Evolutionary conservation across 1,140 invertebrate species (phyloP).

Genomic region (Heliconius melpomene): DNA sequence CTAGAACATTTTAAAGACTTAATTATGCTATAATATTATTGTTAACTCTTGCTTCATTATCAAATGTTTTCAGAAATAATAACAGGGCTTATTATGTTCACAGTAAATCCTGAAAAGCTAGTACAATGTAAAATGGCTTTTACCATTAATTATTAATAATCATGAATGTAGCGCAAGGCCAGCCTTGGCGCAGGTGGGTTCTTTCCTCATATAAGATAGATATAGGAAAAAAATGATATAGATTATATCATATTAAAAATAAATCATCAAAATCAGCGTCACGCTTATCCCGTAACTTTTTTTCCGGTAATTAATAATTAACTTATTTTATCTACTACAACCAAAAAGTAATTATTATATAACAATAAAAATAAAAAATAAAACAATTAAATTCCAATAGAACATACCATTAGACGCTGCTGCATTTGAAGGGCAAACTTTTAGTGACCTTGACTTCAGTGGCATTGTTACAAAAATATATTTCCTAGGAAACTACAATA

Average conservation of each 20-base stretch:
- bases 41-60: background rate
- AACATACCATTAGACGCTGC: constrained; percentile 56
- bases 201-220: no score
- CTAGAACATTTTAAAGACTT: background rate
- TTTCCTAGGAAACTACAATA: background rate
- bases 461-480: constrained; percentile 27
- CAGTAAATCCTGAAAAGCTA: no score
- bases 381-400: background rate
- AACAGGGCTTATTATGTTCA: background rate
- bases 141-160: background rate
- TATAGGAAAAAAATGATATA: no score
- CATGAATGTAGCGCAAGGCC: no score
- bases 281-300: no score
- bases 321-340: background rate
- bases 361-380: background rate
- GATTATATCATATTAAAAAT: no score
- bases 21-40: background rate
- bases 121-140: no score
- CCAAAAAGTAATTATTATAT: background rate
- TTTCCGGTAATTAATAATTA: background rate
- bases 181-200: background rate
- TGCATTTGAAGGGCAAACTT: constrained; percentile 44
- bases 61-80: background rate
- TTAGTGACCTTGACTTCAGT: constrained; percentile 17
- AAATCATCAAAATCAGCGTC: no score